A percentile compares a stretch with the other conserved stretches of the same genome.
phyloP scores from a whole-genome alignment of 92 coral and sea anemone species.

The Actinostola sp. region DNA sequence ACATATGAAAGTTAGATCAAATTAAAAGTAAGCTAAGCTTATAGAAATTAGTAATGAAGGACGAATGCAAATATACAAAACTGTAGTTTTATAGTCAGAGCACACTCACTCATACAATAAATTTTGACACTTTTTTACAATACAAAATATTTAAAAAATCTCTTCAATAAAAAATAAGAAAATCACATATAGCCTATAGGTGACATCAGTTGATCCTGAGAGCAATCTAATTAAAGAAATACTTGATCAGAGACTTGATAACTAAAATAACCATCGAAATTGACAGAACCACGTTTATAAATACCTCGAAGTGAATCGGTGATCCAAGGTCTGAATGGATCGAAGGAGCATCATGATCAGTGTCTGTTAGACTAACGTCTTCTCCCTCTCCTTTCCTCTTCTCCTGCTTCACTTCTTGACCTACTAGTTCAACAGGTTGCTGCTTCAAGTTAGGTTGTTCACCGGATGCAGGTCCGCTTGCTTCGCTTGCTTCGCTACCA shows the following conservation, averaged over 20 bases:
- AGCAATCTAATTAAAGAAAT: background rate
- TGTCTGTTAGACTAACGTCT: conserved; percentile 87
- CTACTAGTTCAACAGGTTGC: conserved; percentile 40
- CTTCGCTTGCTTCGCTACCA: conserved; percentile 38
- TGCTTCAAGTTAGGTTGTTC: conserved; percentile 45
- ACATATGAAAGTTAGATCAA: background rate
- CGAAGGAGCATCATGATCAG: conserved; percentile 92
- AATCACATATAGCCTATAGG: no score
- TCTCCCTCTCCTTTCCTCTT: conserved; percentile 61
- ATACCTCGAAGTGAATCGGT: conserved; percentile 84
- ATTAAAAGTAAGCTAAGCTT: no score
- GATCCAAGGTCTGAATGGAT: conserved; percentile 90
- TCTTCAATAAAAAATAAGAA: no score
- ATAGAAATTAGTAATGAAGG: no score
- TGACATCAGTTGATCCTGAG: no score
- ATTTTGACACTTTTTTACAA: no score
- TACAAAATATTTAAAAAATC: no score
- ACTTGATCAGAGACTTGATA: background rate
- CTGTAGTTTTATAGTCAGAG: no score
- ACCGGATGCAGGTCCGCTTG: conserved; percentile 36
- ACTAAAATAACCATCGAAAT: no score
- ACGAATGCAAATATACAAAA: no score
- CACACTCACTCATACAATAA: no score
- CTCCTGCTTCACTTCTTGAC: conserved; percentile 13
- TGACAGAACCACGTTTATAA: no score